Base-by-base conservation (phyloP, 1,140 invertebrate genomes). In the Trachymyrmex cornetzi region DNA sequence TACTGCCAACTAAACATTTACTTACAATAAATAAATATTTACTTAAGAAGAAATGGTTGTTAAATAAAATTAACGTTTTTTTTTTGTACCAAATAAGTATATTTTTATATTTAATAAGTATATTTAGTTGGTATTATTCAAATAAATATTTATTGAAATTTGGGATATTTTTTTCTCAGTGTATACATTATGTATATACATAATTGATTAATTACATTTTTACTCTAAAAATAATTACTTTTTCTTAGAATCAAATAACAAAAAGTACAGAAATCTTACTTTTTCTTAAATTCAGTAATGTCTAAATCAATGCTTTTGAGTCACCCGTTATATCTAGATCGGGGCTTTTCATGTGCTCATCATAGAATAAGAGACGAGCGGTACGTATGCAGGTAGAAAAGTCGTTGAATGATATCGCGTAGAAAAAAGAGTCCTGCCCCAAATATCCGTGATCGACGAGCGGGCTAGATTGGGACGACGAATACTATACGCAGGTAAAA, bases 401-500 rank as follows among this genome's bases (percentile, higher is more conserved):
- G 90, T 92, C 93, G 93, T 93, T 93, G 93, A 93, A 93, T 91
- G 92, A 93, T 93, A 93, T 91, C 85, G 89, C 77, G 55, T 90
- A 79, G 80, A 75, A 90, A 90, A 90, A 87, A 72, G 69, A 89
- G 80, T 89, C 86, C 80, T 89, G 92, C 57, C 90, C 91, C 69
- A 91, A 92, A 93, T 92, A 90, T 90, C 86, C 87, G 63, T 92
- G 91, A 92, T 92, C 84, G 86, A 92, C 84, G 90, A 88, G 87
- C 85, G 50, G 89, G 88, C 85, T 88, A 89, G 91, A 88, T 91
- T 87, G 85, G 67, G 57, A 72, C 38, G 55, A 75, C 77, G 75
- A 66, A 89, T 74, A 67, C 81, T 38, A 0, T 69, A 77, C 66
- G 86, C 91, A 92, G 91, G 92, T 93, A 93, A 91, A 91, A 92